Conservation (phyloP, 2,113 vertebrate genomes). For the Hippopotamus amphibius region DNA sequence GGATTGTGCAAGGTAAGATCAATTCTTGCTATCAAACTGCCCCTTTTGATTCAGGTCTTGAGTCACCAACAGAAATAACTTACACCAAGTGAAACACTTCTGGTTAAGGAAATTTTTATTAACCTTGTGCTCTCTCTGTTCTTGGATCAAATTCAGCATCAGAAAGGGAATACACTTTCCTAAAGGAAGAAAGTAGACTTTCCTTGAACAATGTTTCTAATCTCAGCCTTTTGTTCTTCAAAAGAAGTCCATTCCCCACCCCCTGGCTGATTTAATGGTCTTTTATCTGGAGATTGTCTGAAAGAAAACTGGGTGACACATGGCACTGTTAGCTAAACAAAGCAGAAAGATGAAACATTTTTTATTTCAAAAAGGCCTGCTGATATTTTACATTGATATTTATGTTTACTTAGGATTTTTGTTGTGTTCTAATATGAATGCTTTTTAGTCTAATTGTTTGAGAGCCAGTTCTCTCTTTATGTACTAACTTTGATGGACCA, state of each 20-base stretch:
- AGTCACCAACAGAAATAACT: constrained; percentile 8
- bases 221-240: not conserved
- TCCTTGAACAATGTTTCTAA: not conserved
- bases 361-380: not conserved
- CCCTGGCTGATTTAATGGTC: not conserved
- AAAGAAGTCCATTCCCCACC: not conserved
- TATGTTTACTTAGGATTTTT: not conserved
- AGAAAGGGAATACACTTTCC: not conserved
- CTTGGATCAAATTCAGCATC: not conserved
- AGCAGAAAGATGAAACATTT: not conserved
- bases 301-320: not conserved
- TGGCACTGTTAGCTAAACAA: not conserved
- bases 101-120: constrained; percentile 40
- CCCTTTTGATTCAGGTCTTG: constrained; percentile 10
- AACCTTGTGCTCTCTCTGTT: not conserved
- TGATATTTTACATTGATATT: not conserved
- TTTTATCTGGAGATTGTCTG: not conserved
- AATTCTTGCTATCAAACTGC: constrained; percentile 45
- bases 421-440: not conserved
- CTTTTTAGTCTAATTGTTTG: not conserved
- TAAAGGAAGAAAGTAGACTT: not conserved
- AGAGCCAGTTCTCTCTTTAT: not conserved
- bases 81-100: not conserved
- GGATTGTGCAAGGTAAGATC: constrained; percentile 44
- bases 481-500: not conserved